A percentile compares a stretch with the other conserved stretches of the same genome.
phyloP scores from a whole-genome alignment of 2,113 vertebrate species.

The Indri indri region DNA sequence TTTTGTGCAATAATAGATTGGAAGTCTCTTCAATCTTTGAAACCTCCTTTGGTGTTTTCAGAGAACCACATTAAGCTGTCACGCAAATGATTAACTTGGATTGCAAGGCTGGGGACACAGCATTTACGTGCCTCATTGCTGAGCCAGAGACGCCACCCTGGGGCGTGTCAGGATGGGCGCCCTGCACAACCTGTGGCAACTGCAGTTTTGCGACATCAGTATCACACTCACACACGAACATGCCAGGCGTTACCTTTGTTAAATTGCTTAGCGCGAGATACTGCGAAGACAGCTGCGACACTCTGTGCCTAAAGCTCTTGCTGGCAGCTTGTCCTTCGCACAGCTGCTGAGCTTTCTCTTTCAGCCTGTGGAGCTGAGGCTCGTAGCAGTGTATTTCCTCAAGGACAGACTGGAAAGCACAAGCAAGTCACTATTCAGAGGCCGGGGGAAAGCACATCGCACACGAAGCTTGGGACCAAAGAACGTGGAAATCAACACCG shows the following conservation, averaged over 20 bases:
- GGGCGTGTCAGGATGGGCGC: background rate
- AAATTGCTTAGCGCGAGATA: conserved; percentile 97
- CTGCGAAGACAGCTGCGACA: conserved; percentile 96
- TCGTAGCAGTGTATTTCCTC: conserved; percentile 95
- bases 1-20: background rate
- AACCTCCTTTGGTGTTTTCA: background rate
- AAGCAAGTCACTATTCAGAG: conserved; percentile 85
- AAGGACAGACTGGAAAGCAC: conserved; percentile 95
- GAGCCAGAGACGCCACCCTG: background rate
- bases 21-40: background rate
- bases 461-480: conserved; percentile 14
- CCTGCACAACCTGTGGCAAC: background rate
- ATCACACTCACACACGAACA: conserved; percentile 49
- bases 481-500: background rate
- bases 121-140: background rate
- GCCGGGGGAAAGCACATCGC: conserved; percentile 79
- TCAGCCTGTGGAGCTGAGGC: conserved; percentile 93
- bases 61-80: background rate
- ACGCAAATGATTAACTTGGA: accelerated
- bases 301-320: conserved; percentile 97
- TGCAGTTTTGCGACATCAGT: background rate
- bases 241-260: conserved; percentile 93
- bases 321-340: conserved; percentile 96
- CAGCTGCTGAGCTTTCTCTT: conserved; percentile 95
- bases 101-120: background rate